These are phyloP conservation scores for Aplodontia rufa DNA, from an alignment of 2,113 vertebrate species.

Conservation along the genomic window DNA sequence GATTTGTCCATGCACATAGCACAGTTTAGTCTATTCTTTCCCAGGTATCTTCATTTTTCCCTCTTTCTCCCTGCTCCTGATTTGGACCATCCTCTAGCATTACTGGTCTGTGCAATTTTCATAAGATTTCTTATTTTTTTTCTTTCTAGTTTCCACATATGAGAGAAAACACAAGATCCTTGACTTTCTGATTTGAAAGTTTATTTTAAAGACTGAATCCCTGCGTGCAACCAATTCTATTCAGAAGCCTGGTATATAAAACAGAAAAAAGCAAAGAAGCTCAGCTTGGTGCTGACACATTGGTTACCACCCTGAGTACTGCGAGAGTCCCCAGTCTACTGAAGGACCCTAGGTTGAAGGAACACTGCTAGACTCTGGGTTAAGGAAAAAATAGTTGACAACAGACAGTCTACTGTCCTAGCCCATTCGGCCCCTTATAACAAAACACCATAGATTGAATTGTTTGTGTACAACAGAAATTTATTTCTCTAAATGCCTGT, in stretches of 20 bases:
- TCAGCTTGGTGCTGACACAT: not conserved
- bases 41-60: no score
- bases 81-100: no score
- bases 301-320: accelerated
- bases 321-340: not conserved
- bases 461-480: not conserved
- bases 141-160: no score
- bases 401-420: not conserved
- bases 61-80: no score
- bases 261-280: not conserved
- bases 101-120: no score
- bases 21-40: no score
- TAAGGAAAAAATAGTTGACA: not conserved
- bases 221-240: not conserved
- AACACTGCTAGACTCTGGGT: not conserved
- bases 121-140: no score
- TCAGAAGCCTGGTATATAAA: not conserved
- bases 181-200: not conserved
- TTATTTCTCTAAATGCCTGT: not conserved
- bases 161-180: no score
- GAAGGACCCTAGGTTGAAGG: not conserved
- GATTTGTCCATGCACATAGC: no score
- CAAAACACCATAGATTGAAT: not conserved
- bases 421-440: not conserved
- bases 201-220: not conserved